Evolutionary conservation across 2,113 vertebrate genomes (phyloP), one percentile per base, ranked within the genome.

Genomic region (Euleptes europaea): DNA sequence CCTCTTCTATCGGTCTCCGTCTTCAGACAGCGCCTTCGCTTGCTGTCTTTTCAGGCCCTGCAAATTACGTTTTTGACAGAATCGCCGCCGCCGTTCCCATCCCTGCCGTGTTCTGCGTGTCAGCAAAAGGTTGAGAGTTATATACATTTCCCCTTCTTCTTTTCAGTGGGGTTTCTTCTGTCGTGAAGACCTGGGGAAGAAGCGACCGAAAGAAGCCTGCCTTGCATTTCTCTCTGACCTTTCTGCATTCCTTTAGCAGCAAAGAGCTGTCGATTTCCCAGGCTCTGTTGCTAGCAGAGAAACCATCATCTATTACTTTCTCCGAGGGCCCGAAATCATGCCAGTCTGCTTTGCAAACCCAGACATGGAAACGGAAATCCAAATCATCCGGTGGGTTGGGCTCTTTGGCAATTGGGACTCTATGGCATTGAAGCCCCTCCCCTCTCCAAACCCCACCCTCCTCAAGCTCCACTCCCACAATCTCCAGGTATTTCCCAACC

Each of bases 191-290:
- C 83, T 80, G 14, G 76, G 94, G 93, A 92, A 93, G 95, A 95
- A 86, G 87, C 85, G 90, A 91, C 91, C 90, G 47, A 40, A 93
- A 94, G 91, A 94, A 95, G 90, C 69, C 85, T 94, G 87, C 88
- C 86, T 89, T 92, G 89, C 91, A 92, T 96, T 96, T 95, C 93
- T 95, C 87, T 93, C 91, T 95, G 95, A 95, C 94, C 95, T 96
- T 96, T 93, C 91, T 67, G 69, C 80, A 85, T 90, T 91, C 85
- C 91, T 92, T 91, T 95, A 89, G 83, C 79, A 85, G 87, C 95
- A 95, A 90, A 88, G 77, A 95, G 86, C 9, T 0, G 72, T 85
- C 85, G 73, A 90, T 88, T 84, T 92, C 89, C 85, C 91, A 90
- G 91, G 69, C 88, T 95, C 78, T 54, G 91, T 90, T 94, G 91